Percentiles rank a stretch among this genome's conserved stretches.
Conservation (phyloP, 2,113 vertebrate species). For the Cygnus buccinator region DNA sequence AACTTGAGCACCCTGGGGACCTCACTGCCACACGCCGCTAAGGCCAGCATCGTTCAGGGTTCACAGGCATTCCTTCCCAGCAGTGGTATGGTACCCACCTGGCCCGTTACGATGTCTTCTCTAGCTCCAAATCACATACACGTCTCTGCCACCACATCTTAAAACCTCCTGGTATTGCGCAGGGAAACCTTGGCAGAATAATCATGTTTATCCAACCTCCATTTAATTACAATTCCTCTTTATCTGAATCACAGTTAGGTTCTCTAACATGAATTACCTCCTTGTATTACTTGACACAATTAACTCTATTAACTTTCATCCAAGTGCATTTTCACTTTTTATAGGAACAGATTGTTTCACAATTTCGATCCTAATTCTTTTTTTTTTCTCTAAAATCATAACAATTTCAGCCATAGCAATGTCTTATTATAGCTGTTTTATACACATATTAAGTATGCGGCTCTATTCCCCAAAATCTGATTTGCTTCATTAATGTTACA, state of each 20-base stretch:
- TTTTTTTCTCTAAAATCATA: neutral
- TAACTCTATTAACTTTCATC: conserved; percentile 46
- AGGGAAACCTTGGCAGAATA: conserved; percentile 1
- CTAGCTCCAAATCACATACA: neutral
- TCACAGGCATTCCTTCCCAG: neutral
- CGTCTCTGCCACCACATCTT: accelerated
- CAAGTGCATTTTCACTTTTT: neutral
- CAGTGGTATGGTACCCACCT: neutral
- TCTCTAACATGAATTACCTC: neutral
- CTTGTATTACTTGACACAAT: neutral
- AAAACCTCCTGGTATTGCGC: neutral
- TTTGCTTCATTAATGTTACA: neutral
- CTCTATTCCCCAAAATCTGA: neutral
- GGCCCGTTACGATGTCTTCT: neutral
- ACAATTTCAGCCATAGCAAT: neutral
- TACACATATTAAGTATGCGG: neutral
- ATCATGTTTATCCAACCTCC: neutral
- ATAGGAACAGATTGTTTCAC: neutral
- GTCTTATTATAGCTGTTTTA: neutral
- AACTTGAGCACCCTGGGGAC: neutral
- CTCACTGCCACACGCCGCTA: neutral
- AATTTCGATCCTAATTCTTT: conserved; percentile 15
- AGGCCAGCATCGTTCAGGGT: too few relatives aligned
- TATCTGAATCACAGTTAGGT: conserved; percentile 8
- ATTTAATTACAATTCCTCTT: conserved; percentile 28